Evolutionary conservation across 2,888 invertebrate species (phyloP).

Genomic region (Adelphocoris suturalis): DNA sequence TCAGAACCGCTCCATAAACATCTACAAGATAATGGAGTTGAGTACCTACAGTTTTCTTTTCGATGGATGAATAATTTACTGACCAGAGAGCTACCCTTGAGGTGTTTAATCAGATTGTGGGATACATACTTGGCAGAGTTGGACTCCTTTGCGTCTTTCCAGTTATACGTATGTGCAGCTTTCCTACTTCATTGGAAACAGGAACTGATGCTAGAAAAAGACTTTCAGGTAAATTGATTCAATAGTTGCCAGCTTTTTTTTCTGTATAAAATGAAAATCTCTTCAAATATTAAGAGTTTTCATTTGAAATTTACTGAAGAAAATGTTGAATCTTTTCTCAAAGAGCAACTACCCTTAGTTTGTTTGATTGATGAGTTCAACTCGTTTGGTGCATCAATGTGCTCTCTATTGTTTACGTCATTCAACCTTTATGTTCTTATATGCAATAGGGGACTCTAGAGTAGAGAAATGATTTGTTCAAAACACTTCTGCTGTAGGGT

Average conservation of each 20-base stretch:
- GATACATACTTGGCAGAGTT: constrained; percentile 98
- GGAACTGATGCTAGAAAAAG: constrained; percentile 91
- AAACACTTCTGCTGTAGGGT: too few species aligned
- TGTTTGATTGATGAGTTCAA: too few species aligned
- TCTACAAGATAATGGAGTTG: constrained; percentile 94
- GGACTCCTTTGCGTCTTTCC: constrained; percentile 97
- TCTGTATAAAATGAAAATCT: too few species aligned
- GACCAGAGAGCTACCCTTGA: constrained; percentile 96
- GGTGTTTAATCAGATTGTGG: constrained; percentile 98
- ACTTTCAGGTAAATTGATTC: constrained; percentile 95
- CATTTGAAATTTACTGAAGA: too few species aligned
- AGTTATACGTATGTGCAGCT: constrained; percentile 99
- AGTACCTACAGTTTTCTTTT: constrained; percentile 97
- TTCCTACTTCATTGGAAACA: constrained; percentile 96
- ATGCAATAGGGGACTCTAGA: too few species aligned
- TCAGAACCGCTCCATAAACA: constrained; percentile 92
- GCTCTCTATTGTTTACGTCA: too few species aligned
- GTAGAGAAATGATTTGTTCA: too few species aligned
- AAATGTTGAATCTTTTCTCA: too few species aligned
- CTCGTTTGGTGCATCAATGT: too few species aligned
- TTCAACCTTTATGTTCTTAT: too few species aligned
- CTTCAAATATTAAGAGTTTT: too few species aligned
- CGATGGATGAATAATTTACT: constrained; percentile 99
- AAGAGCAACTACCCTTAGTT: too few species aligned
- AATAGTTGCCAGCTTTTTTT: background rate